Base-by-base conservation (phyloP, 92 coral and sea anemone genomes). In the Bergia sp. region DNA sequence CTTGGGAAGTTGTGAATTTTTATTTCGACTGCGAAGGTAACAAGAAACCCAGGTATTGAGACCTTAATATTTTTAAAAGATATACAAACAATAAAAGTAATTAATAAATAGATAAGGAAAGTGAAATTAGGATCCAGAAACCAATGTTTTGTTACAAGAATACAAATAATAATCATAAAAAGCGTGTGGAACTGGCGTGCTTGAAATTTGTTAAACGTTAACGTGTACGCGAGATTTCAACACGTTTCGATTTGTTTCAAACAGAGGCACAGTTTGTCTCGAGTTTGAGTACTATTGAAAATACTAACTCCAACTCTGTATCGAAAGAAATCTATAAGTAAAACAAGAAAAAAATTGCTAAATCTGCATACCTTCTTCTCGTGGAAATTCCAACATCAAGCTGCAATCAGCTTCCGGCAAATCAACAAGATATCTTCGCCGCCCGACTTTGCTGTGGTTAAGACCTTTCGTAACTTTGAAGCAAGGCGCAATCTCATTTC, bases 381-480 rank as follows among this genome's bases (percentile, higher is more conserved):
- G 85, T 6, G 91, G 74, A 86, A 95, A 95, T 23, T 88, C 91
- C 9, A 95, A 83, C 1, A 95, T 87, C 71, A 92, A 81, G 39
- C 98, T 95, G 79, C 92, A 95, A 18, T 89, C 82, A n/a, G 91
- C 85, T 15, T 94, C 94, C 16, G 98, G 96, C 55, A 95, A 86
- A 88, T 95, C 98, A 3, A 95, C 91, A 13, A 95, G 88, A 85
- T 97, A 97, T 7, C 98, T 79, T 42, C 95, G 91, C 55, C 94
- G 91, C 58, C 99, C 99, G 73, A 95, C 93, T 81, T 94, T 98
- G 80, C 94, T 89, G 69, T 97, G 99, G 50, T 92, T 93, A 7
- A 96, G 92, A n/a, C 93, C 95, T 64, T 83, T 92, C 53, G 94
- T 89, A 38, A 97, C 96, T 53, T 49, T 85, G 76, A 97, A 97